Percentiles rank a stretch among this genome's conserved stretches.
Evolutionary conservation across 2,797 vertebrate species (phyloP).

Genomic region (Sebastes matsubarae): DNA sequence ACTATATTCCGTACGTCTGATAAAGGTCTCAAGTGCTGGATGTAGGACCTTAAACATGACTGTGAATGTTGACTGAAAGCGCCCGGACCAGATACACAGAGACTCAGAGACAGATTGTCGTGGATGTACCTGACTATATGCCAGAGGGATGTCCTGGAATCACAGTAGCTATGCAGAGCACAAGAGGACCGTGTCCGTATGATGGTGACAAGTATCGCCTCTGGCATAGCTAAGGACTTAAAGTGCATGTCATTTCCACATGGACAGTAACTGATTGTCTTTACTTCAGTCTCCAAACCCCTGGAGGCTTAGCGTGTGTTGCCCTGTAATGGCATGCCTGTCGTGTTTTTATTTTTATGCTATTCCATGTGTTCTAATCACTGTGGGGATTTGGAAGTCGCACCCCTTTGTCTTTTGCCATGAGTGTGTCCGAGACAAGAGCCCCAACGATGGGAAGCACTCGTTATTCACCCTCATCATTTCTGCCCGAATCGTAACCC

Average conservation of each 20-base stretch:
- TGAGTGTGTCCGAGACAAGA: slow-evolving; percentile 42
- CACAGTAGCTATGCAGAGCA: slow-evolving; percentile 34
- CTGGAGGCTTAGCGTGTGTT: slow-evolving; percentile 41
- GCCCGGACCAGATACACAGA: slow-evolving; percentile 22
- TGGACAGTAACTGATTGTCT: slow-evolving; percentile 57
- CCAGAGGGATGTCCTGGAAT: slow-evolving; percentile 45
- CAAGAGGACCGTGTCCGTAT: not conserved
- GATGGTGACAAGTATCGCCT: not conserved
- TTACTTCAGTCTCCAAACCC: slow-evolving; percentile 24
- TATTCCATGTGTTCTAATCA: slow-evolving; percentile 56
- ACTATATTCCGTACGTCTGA: slow-evolving; percentile 23
- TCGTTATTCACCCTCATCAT: not conserved
- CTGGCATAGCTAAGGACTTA: slow-evolving; percentile 32
- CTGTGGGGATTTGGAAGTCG: slow-evolving; percentile 45
- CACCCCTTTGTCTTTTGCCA: slow-evolving; percentile 3
- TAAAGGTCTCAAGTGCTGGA: slow-evolving; percentile 42
- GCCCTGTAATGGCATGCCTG: slow-evolving; percentile 54
- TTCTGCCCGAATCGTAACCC: not conserved
- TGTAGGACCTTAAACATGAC: slow-evolving; percentile 45
- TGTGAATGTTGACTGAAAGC: slow-evolving; percentile 43
- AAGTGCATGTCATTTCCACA: slow-evolving; percentile 59
- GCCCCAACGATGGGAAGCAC: slow-evolving; percentile 38
- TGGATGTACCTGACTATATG: slow-evolving; percentile 31
- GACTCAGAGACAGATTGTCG: slow-evolving; percentile 26
- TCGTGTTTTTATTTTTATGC: slow-evolving; percentile 35